Percentiles rank a stretch among this genome's conserved stretches.
Evolutionary conservation across 37 sponge, comb jelly and placozoan genomes (phyloP).

Genomic region (Ianthella basta): DNA sequence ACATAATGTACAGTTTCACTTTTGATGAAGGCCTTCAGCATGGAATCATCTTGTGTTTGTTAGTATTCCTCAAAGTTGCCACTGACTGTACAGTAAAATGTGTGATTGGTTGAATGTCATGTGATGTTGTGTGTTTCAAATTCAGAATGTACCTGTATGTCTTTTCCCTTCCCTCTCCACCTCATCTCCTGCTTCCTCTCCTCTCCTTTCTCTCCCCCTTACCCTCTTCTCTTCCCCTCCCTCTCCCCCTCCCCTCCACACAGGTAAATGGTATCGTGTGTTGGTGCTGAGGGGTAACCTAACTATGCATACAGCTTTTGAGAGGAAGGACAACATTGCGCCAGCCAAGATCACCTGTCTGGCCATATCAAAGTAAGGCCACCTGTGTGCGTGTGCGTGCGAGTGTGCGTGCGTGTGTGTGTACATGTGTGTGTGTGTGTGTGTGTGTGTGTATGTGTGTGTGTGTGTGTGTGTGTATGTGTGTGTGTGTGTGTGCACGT

Average conservation of each 20-base stretch:
- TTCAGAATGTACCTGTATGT: too few relatives aligned
- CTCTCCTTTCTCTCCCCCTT: too few relatives aligned
- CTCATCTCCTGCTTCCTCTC: too few relatives aligned
- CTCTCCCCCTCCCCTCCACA: not conserved
- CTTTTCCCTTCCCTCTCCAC: too few relatives aligned
- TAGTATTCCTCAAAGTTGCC: too few relatives aligned
- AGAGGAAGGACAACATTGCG: constrained; percentile 75
- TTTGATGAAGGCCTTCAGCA: too few relatives aligned
- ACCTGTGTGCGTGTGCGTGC: constrained; percentile 24
- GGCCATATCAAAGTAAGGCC: constrained; percentile 65
- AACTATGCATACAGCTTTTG: constrained; percentile 85
- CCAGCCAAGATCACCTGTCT: constrained; percentile 80
- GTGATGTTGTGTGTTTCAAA: too few relatives aligned
- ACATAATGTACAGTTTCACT: too few relatives aligned
- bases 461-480: constrained; percentile 52
- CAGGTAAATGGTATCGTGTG: constrained; percentile 61
- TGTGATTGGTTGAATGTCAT: too few relatives aligned
- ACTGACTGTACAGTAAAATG: too few relatives aligned
- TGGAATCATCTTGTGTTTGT: too few relatives aligned
- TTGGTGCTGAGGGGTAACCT: constrained; percentile 59
- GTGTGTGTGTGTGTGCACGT: constrained; percentile 41
- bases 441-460: constrained; percentile 61
- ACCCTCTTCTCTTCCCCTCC: not conserved
- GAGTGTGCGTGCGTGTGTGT: constrained; percentile 44
- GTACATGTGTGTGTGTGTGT: constrained; percentile 43